These are phyloP conservation scores for Adoxophyes honmai DNA, from an alignment of 1,140 invertebrate genomes.

Conservation along the genomic window DNA sequence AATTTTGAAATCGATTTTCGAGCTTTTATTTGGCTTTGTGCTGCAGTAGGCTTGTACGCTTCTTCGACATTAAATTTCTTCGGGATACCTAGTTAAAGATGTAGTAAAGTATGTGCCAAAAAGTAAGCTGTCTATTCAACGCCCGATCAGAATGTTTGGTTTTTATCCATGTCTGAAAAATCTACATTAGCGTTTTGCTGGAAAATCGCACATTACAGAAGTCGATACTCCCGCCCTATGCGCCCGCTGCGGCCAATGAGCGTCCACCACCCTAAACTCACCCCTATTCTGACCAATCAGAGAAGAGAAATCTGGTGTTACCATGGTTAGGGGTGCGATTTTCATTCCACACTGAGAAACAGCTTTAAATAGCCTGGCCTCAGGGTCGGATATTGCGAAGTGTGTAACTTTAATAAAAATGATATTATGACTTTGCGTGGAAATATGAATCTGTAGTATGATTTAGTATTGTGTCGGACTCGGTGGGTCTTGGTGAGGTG, in stretches of 20 bases:
- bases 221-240: slow-evolving; percentile 46
- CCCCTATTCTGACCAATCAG: slow-evolving; percentile 51
- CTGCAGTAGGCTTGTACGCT: too few relatives aligned
- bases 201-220: slow-evolving; percentile 17
- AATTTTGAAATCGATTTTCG: too few relatives aligned
- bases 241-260: slow-evolving; percentile 55
- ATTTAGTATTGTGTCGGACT: slow-evolving; percentile 54
- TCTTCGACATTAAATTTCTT: too few relatives aligned
- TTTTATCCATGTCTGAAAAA: slow-evolving; percentile 10
- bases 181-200: background rate
- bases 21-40: too few relatives aligned
- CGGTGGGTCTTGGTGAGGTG: slow-evolving; percentile 21
- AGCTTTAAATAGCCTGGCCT: background rate
- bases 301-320: slow-evolving; percentile 45
- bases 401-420: slow-evolving; percentile 50
- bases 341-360: slow-evolving; percentile 11
- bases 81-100: too few relatives aligned
- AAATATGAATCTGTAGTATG: slow-evolving; percentile 46
- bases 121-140: too few relatives aligned
- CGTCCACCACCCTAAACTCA: slow-evolving; percentile 34
- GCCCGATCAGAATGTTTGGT: too few relatives aligned
- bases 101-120: too few relatives aligned
- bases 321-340: slow-evolving; percentile 35
- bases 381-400: slow-evolving; percentile 24
- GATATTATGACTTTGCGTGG: slow-evolving; percentile 35